Evolutionary conservation across 2,113 vertebrate species (phyloP), one percentile per base, ranked within the genome.

Genomic region (Heterochromis multidens): DNA sequence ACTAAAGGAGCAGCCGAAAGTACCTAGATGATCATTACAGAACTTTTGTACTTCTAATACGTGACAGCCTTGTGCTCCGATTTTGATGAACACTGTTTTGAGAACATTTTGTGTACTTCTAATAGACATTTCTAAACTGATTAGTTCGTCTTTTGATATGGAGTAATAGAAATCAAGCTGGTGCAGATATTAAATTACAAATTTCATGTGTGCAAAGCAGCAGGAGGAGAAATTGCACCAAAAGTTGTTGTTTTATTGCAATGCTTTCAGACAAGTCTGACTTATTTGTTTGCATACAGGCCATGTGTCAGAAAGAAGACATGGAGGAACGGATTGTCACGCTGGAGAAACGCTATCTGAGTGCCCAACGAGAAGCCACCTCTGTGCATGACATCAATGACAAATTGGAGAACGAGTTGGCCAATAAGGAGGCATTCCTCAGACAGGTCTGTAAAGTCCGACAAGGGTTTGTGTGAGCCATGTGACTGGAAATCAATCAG

Each of bases 251-350:
- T 59, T 40, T 9, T 54, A 21, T 54, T 33, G 49, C 6, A 16
- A 17, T 49, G 6, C 6, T 2, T 6, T 52, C 16, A 52, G 17
- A 37, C 8, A 54, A 43, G 11, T 31, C 58, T 74, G 77, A 74
- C 62, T 29, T 70, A 49, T 19, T 2, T 87, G 23, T 40, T n/a
- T 76, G 52, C 33, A 2, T 25, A 13, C 93, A 99, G 99, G 98
- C 97, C 82, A 99, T 99, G 98, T 99, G 98, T 86, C 99, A 99
- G 94, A 99, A 99, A 91, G 99, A 99, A 90, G 99, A 99, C 88
- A 99, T 99, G 99, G 99, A 99, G 95, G 98, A 99, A 92, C 97
- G 99, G 77, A 99, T 99, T 80, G 99, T 99, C 1, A 99, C 99
- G 0, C 94, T 99, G 88, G 99, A 99, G 91, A 99, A 99, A 92